Conservation (phyloP, 37 sponge, comb jelly and placozoan species). For the Mnemiopsis leidyi region DNA sequence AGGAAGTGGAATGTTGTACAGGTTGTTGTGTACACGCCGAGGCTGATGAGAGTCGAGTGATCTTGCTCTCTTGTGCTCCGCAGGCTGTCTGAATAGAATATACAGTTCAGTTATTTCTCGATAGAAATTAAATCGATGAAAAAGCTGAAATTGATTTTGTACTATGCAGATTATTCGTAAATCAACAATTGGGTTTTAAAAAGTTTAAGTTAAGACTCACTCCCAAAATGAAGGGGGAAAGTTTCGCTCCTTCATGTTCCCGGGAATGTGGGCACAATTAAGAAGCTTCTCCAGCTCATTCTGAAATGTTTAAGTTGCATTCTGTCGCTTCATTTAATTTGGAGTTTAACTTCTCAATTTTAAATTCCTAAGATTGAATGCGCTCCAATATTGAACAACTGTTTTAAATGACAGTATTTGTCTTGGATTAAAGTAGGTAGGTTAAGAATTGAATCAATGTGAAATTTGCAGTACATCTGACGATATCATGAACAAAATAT, state of each 20-base stretch:
- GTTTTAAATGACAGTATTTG: neutral
- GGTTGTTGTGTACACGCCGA: neutral
- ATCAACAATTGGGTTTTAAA: neutral
- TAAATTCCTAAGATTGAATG: neutral
- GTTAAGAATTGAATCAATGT: neutral
- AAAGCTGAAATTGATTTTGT: too few relatives aligned
- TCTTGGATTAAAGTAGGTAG: neutral
- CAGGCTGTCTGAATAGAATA: neutral
- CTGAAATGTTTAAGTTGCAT: too few relatives aligned
- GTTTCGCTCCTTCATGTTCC: constrained; percentile 40
- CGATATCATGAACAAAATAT: too few relatives aligned
- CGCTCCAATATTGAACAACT: neutral
- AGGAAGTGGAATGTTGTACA: constrained; percentile 67
- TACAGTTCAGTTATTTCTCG: too few relatives aligned
- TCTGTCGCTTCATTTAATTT: too few relatives aligned
- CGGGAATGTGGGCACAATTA: constrained; percentile 6
- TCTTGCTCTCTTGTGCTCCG: constrained; percentile 38
- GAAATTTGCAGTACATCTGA: too few relatives aligned
- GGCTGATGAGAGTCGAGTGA: constrained; percentile 37
- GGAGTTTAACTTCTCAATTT: too few relatives aligned
- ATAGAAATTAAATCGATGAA: too few relatives aligned
- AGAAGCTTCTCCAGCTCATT: constrained; percentile 44
- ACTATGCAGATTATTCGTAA: too few relatives aligned
- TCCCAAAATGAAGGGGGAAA: constrained; percentile 11
- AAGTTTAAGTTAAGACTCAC: neutral